phyloP scores from a whole-genome alignment of 2,113 vertebrate genomes.

The Phrynosoma blainvillii region DNA sequence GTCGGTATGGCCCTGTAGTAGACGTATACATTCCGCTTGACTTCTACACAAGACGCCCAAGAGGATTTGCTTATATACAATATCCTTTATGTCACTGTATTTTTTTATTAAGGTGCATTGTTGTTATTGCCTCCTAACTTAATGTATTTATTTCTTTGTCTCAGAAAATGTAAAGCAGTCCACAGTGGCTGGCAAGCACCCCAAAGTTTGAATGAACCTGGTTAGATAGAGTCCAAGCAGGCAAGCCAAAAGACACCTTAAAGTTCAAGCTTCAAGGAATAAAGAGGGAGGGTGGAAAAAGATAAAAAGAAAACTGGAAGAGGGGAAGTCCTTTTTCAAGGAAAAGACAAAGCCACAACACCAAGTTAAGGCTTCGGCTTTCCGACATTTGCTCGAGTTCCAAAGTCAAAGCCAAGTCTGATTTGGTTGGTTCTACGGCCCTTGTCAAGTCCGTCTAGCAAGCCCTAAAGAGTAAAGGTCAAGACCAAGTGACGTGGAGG shows the following conservation, averaged over 20 bases:
- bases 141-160: constrained; percentile 94
- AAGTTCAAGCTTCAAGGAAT: constrained; percentile 84
- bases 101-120: constrained; percentile 52
- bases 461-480: constrained; percentile 92
- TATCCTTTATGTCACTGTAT: constrained; percentile 86
- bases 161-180: constrained; percentile 92
- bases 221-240: constrained; percentile 86
- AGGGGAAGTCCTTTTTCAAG: constrained; percentile 73
- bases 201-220: constrained; percentile 82
- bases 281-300: constrained; percentile 86
- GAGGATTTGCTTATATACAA: constrained; percentile 98
- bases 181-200: constrained; percentile 85
- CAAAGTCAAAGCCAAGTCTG: constrained; percentile 86
- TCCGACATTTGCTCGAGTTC: constrained; percentile 77
- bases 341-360: constrained; percentile 78
- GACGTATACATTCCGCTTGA: constrained; percentile 97
- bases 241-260: constrained; percentile 86
- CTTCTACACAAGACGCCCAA: constrained; percentile 92
- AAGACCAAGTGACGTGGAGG: constrained; percentile 91
- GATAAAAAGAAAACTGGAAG: constrained; percentile 87
- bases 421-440: constrained; percentile 71
- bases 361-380: constrained; percentile 86
- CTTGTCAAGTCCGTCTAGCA: constrained; percentile 86
- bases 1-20: constrained; percentile 94
- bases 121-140: constrained; percentile 81